Base-by-base conservation (phyloP, 53 echinoderm and acorn worm species). In the Patiria pectinifera region DNA sequence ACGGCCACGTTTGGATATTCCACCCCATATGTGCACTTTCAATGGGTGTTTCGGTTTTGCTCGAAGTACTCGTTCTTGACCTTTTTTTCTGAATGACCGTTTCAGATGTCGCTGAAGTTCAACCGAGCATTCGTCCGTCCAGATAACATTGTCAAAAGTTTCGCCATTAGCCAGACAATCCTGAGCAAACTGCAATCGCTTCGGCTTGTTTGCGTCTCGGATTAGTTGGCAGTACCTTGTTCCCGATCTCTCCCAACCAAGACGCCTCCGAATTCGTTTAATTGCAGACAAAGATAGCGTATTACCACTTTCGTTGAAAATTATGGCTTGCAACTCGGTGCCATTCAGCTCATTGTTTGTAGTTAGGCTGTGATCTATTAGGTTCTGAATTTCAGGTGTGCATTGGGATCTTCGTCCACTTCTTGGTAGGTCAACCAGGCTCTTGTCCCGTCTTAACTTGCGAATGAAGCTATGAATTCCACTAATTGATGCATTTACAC, bases 21-120 rank as follows among this genome's bases (percentile, higher is more conserved):
- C 96, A 6, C 86, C 96, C 96, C 96, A 96, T 16, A 95, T 86
- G 43, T 94, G 96, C 0, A 96, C 71, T 70, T 89, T 92, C 4
- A 69, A 71, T 1, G 89, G 94, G 26, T 94, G 94, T 61, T 94
- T 94, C 3, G 94, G 91, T 45, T 21, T 21, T 11, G 69, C 77
- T 62, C 84, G 58, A 18, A 85, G 92, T 60, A 60, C 48, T 16
- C 84, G 69, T 15, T 76, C 58, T 69, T 82, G 83, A 6, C 89
- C 88, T 18, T 16, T 45, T 53, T 82, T 92, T 47, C 86, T 44
- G 19, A 87, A 87, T 13, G 49, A 85, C 71, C 80, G 21, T 12
- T 61, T 59, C 6, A 82, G 76, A 15, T 77, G 80, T 71, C 71
- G 69, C 59, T 94, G 78, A 15, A 94, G 48, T 59, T 87, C 82